A percentile compares a stretch with the other conserved stretches of the same genome.
Conservation (phyloP, 2,113 vertebrate species). For the human (Homo sapiens) region GRCh38 chr4:166049501-166050000, state of each 20-base stretch:
- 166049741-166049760: background rate
- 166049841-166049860: background rate
- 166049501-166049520: background rate
- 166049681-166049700: background rate
- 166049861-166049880: background rate
- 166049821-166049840: background rate
- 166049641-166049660: background rate
- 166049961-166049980: background rate
- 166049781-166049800: background rate
- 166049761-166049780: background rate
- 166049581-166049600: background rate
- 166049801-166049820: slow-evolving; percentile 10
- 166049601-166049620: background rate
- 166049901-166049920: background rate
- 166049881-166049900: background rate
- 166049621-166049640: background rate
- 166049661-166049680: background rate
- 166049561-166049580: background rate
- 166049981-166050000: background rate
- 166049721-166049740: background rate
- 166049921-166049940: background rate
- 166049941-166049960: background rate
- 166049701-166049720: background rate
- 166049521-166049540: background rate
- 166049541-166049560: background rate